Conservation (phyloP, 2,113 vertebrate genomes). For the Charadrius vociferus region DNA sequence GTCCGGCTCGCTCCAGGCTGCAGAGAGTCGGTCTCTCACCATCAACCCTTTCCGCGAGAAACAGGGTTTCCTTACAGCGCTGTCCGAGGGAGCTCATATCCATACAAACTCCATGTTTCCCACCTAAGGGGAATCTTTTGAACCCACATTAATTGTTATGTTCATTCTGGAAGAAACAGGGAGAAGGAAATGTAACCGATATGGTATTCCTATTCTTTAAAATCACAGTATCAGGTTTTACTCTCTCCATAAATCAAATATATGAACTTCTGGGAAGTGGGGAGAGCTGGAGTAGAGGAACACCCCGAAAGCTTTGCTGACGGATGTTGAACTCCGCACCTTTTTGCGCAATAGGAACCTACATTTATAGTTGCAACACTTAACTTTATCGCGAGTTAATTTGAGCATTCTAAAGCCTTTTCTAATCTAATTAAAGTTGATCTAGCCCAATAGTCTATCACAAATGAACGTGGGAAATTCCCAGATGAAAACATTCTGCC, state of each 20-base stretch:
- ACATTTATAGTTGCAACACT: too few relatives aligned
- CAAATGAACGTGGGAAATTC: accelerated
- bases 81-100: accelerated
- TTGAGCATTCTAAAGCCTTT: not conserved
- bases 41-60: not conserved
- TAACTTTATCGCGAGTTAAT: not conserved
- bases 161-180: not conserved
- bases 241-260: not conserved
- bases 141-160: accelerated
- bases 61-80: not conserved
- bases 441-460: not conserved
- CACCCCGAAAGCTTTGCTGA: not conserved
- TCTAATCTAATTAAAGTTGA: not conserved
- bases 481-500: not conserved
- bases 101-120: accelerated
- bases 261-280: accelerated
- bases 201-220: accelerated
- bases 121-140: not conserved
- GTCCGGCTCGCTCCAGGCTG: not conserved
- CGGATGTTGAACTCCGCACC: accelerated
- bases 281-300: not conserved
- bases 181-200: not conserved
- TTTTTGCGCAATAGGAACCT: not conserved
- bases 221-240: not conserved
- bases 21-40: not conserved